These are phyloP conservation scores for Merodon equestris DNA, from an alignment of 2,888 invertebrate species.

Conservation along the genomic window DNA sequence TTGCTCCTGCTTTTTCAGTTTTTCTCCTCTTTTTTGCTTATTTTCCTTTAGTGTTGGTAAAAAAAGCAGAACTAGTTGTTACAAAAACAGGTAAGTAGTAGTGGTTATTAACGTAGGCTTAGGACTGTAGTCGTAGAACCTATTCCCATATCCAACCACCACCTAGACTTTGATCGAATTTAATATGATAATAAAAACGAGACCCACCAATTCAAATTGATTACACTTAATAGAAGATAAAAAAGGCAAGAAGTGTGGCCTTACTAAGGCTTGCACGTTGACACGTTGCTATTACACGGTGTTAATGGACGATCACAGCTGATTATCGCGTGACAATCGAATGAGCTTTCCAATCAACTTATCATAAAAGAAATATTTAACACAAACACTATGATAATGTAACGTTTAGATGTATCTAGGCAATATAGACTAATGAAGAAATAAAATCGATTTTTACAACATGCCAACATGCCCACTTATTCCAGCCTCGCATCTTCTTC, in stretches of 20 bases:
- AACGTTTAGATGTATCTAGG: too few species aligned
- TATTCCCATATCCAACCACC: not conserved
- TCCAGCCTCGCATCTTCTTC: not conserved
- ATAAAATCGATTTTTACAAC: not conserved
- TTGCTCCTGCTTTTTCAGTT: not conserved
- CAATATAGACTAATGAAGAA: not conserved
- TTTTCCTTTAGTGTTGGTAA: not conserved
- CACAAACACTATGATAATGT: not conserved
- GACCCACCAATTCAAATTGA: conserved; percentile 46
- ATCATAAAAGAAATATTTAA: not conserved
- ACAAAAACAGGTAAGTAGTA: too few species aligned
- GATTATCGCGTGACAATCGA: conserved; percentile 47
- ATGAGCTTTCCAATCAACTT: conserved; percentile 25
- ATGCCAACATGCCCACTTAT: not conserved
- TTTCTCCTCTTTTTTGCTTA: not conserved
- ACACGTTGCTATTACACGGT: too few species aligned
- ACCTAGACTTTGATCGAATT: conserved; percentile 40
- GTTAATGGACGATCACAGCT: too few species aligned
- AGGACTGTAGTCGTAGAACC: not conserved
- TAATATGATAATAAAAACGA: conserved; percentile 30
- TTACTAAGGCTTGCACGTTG: too few species aligned
- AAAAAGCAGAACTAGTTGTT: not conserved
- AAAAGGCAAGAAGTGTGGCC: too few species aligned
- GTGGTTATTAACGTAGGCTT: too few species aligned
- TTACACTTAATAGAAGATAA: too few species aligned